A percentile compares a stretch with the other conserved stretches of the same genome.
phyloP scores from a whole-genome alignment of 2,797 vertebrate species.

The Lindbergichthys nudifrons region DNA sequence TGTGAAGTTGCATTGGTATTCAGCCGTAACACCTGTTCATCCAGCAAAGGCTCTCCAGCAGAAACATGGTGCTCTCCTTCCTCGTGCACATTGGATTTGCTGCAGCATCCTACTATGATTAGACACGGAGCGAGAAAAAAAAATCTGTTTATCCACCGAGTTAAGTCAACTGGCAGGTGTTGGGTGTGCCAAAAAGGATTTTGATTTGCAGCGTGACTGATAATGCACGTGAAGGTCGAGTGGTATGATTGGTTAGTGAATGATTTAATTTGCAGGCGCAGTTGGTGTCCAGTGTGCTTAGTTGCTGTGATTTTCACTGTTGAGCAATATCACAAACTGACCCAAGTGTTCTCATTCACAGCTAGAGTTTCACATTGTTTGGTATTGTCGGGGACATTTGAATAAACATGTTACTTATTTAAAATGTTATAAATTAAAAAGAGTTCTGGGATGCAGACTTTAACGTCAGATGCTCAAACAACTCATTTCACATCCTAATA shows the following conservation, averaged over 20 bases:
- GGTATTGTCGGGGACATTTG: conserved; percentile 14
- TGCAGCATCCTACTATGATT: conserved; percentile 26
- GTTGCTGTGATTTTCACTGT: conserved; percentile 17
- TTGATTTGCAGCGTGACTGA: conserved; percentile 47
- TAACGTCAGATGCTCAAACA: not conserved
- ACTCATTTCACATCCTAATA: not conserved
- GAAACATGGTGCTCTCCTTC: conserved; percentile 39
- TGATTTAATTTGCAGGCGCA: conserved; percentile 51
- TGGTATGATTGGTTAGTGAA: conserved; percentile 48
- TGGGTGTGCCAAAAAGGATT: conserved; percentile 32
- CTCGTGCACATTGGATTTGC: conserved; percentile 38
- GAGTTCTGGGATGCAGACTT: not conserved
- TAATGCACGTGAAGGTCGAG: conserved; percentile 28
- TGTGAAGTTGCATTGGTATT: conserved; percentile 60
- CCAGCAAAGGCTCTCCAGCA: conserved; percentile 49
- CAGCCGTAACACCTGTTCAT: conserved; percentile 66
- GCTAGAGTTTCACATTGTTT: conserved; percentile 12
- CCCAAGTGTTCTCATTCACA: conserved; percentile 31
- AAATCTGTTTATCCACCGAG: conserved; percentile 35
- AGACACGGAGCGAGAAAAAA: conserved; percentile 25
- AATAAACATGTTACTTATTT: conserved; percentile 27
- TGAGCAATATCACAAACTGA: conserved; percentile 39
- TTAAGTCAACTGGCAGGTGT: conserved; percentile 54
- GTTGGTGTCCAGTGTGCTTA: conserved; percentile 25
- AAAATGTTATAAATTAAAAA: conserved; percentile 24